These are phyloP conservation scores for Emydura subglobosa DNA, from an alignment of 2,113 vertebrate species.

Conservation along the genomic window DNA sequence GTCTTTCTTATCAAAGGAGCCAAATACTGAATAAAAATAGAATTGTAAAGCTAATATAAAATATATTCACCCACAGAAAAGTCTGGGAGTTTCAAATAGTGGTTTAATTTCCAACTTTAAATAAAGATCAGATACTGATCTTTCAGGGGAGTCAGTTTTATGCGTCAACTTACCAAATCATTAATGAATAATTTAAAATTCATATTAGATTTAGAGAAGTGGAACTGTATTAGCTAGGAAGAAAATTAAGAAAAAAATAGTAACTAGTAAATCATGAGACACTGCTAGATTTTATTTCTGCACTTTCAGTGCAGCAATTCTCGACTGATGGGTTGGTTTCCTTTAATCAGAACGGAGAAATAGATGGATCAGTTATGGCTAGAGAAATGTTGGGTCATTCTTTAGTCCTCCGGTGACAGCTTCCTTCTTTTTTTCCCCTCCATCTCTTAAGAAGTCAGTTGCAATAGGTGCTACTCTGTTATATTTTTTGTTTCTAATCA, in stretches of 20 bases:
- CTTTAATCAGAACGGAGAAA: slow-evolving; percentile 61
- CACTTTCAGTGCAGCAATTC: slow-evolving; percentile 3
- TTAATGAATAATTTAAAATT: slow-evolving; percentile 59
- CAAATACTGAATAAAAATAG: neutral
- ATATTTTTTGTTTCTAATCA: slow-evolving; percentile 41
- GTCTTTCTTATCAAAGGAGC: slow-evolving; percentile 12
- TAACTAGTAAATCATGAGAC: slow-evolving; percentile 34
- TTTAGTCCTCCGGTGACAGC: slow-evolving; percentile 49
- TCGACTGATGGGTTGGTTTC: slow-evolving; percentile 44
- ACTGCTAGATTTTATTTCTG: slow-evolving; percentile 32
- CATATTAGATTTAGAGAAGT: slow-evolving; percentile 38
- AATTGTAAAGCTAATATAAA: neutral
- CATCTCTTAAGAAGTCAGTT: slow-evolving; percentile 13
- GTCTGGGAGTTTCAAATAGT: neutral
- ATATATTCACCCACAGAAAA: neutral
- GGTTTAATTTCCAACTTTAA: slow-evolving; percentile 50
- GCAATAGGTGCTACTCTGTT: slow-evolving; percentile 54
- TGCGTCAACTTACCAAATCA: slow-evolving; percentile 9
- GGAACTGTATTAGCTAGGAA: slow-evolving; percentile 38
- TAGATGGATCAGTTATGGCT: slow-evolving; percentile 53
- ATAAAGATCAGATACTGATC: slow-evolving; percentile 58
- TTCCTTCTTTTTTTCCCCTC: neutral
- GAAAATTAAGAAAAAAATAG: slow-evolving; percentile 63
- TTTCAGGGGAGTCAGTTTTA: slow-evolving; percentile 19
- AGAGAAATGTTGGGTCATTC: slow-evolving; percentile 66